Evolutionary conservation across 1,140 invertebrate species (phyloP).

Genomic region (Zelostemma sp.): DNA sequence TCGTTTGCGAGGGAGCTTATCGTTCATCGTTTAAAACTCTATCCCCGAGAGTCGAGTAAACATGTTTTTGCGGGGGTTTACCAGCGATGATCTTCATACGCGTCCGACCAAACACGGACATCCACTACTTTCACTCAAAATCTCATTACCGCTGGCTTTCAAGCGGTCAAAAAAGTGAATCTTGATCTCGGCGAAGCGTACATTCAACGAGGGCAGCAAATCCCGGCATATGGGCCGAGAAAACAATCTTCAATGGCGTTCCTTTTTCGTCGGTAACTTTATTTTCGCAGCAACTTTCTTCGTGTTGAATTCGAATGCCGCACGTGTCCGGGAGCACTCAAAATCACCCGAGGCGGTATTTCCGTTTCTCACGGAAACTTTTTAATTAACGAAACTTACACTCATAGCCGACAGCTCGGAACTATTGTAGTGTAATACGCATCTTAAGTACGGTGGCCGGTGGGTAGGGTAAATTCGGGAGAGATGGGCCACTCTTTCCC

Average conservation of each 20-base stretch:
- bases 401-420: constrained; percentile 25
- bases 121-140: background rate
- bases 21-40: background rate
- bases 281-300: constrained; percentile 14
- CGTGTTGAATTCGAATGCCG: constrained; percentile 20
- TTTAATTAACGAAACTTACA: constrained; percentile 44
- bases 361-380: constrained; percentile 29
- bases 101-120: background rate
- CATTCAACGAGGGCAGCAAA: too few species aligned
- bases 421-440: constrained; percentile 21
- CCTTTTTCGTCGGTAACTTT: background rate
- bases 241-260: too few species aligned
- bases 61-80: background rate
- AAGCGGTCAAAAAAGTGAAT: too few species aligned
- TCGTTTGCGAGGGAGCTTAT: background rate
- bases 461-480: too few species aligned
- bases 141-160: background rate
- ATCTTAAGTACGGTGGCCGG: constrained; percentile 12
- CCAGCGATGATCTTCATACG: background rate
- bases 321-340: constrained; percentile 13
- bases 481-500: too few species aligned
- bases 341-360: constrained; percentile 31
- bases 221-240: too few species aligned
- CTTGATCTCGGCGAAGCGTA: too few species aligned
- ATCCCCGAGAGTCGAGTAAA: background rate